phyloP scores from a whole-genome alignment of 2,888 invertebrate genomes.

The Limulus polyphemus region DNA sequence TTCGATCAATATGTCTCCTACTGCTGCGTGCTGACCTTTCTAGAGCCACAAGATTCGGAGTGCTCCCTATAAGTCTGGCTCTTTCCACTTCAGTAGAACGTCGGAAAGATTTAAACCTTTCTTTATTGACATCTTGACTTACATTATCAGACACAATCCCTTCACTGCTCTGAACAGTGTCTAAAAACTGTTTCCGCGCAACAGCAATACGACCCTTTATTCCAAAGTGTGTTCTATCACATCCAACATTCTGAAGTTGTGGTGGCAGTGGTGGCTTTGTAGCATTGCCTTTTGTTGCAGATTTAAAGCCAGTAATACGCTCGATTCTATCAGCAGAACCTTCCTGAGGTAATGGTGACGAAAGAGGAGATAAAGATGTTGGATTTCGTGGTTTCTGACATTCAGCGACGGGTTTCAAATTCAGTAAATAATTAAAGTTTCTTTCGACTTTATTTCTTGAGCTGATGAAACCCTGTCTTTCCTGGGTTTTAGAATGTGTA shows the following conservation, averaged over 20 bases:
- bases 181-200: slow-evolving; percentile 18
- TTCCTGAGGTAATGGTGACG: too few species aligned
- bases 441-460: too few species aligned
- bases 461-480: too few species aligned
- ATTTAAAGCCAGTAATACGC: slow-evolving; percentile 13
- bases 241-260: background rate
- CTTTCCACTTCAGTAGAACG: slow-evolving; percentile 18
- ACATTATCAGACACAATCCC: background rate
- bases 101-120: slow-evolving; percentile 18
- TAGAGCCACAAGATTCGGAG: slow-evolving; percentile 21
- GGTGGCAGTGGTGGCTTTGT: slow-evolving; percentile 17
- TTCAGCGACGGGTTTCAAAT: too few species aligned
- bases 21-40: slow-evolving; percentile 21
- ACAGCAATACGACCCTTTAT: slow-evolving; percentile 14
- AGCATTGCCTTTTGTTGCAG: slow-evolving; percentile 5
- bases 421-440: too few species aligned
- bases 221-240: slow-evolving; percentile 3
- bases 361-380: too few species aligned
- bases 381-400: too few species aligned
- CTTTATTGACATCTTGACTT: background rate
- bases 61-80: slow-evolving; percentile 19
- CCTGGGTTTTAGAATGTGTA: too few species aligned
- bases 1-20: slow-evolving; percentile 15
- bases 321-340: too few species aligned
- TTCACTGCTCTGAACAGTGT: slow-evolving; percentile 3